Base-by-base conservation (phyloP, 2,797 vertebrate species). In the Helicolenus hilgendorfi region DNA sequence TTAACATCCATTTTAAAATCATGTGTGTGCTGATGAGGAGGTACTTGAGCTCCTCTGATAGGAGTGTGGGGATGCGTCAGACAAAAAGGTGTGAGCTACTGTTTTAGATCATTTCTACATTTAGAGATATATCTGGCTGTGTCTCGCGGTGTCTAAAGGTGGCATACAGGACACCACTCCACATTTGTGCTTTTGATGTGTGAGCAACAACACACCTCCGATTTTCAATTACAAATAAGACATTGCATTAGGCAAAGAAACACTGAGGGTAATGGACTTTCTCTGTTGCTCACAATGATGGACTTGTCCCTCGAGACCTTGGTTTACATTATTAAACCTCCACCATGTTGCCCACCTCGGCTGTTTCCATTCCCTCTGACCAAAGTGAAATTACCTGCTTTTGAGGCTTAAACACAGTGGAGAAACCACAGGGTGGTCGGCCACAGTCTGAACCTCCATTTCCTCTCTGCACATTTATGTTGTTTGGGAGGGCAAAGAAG, bases 191-290 rank as follows among this genome's bases (percentile, higher is more conserved):
- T 93, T 91, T 88, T 92, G 74, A 91, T 91, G 77, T 75, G 70
- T 59, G 53, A 18, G 18, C 86, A 91, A 88, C 79, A 90, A 88
- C 89, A 90, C 90, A 89, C 71, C 85, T 93, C 89, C 86, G 93
- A 93, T 90, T 95, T 97, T 96, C 94, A 96, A 95, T 97, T 94
- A 97, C 89, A 31, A 94, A 91, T 89, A 95, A 92, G 89, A 95
- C 56, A 67, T 71, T 86, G 87, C 92, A 96, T 96, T 96, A 94
- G 89, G 89, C 84, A 88, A 90, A 94, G 94, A 92, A 94, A 94
- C 84, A 89, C 85, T 3, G 72, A 92, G 88, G 81, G 88, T 97
- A 97, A 98, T 97, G 96, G 96, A 96, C 90, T 97, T 97, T 96
- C 82, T 96, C 93, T 96, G 96, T 97, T 94, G 84, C 83, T 92